A percentile compares a stretch with the other conserved stretches of the same genome.
Conservation (phyloP, 2,888 invertebrate genomes). For the Athalia rosae region DNA sequence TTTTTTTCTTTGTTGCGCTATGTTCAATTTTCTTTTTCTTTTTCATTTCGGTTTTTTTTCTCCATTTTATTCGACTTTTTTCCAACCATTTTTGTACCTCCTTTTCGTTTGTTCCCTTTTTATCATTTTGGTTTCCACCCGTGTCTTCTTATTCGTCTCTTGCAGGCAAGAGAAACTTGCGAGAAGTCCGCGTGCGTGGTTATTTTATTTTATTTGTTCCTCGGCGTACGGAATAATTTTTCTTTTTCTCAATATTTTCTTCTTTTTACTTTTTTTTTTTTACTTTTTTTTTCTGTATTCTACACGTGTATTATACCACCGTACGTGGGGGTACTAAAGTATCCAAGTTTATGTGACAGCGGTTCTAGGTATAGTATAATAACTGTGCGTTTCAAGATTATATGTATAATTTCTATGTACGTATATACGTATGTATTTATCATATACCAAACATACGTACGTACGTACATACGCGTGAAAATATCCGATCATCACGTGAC, state of each 20-base stretch:
- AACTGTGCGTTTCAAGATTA: not conserved
- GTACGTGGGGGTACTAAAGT: constrained; percentile 56
- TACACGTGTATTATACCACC: constrained; percentile 45
- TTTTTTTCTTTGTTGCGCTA: not conserved
- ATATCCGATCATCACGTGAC: too few relatives aligned
- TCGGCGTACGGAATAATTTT: not conserved
- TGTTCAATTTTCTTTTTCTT: not conserved
- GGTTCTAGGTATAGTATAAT: constrained; percentile 29
- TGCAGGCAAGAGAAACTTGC: not conserved
- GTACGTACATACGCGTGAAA: too few relatives aligned
- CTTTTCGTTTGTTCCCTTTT: constrained; percentile 27
- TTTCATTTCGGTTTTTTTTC: not conserved
- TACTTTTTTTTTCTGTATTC: constrained; percentile 52
- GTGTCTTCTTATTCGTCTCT: constrained; percentile 20
- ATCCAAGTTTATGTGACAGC: constrained; percentile 63
- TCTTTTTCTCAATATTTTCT: too few relatives aligned
- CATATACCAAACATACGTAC: too few relatives aligned
- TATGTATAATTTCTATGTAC: not conserved
- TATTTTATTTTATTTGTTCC: constrained; percentile 31
- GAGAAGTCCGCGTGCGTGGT: not conserved
- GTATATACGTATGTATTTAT: too few relatives aligned
- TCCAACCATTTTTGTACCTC: constrained; percentile 10
- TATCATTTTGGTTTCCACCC: not conserved
- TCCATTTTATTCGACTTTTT: not conserved
- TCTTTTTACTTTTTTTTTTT: too few relatives aligned